Evolutionary conservation across 2,797 vertebrate species (phyloP), one percentile per base, ranked within the genome.

Genomic region (Tragopan temminckii): DNA sequence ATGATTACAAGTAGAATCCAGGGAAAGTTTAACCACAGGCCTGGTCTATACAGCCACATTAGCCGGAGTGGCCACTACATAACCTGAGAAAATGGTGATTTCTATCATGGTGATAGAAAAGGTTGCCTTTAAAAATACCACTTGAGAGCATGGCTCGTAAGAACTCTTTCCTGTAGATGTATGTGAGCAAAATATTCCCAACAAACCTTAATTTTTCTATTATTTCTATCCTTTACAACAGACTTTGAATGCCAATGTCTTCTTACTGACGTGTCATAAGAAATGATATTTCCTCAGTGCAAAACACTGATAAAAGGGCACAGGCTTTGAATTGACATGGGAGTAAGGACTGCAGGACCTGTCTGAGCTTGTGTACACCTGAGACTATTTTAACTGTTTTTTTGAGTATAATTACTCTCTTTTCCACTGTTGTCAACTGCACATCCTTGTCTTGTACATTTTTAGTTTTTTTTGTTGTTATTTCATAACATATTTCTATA

Each of bases 11-110:
- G 24, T 19, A 66, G 16, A 48, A 7, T 27, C 29, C 16, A 61
- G 16, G 14, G 8, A 66, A 24, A 61, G 6, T 69, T 88, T 50
- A 74, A 62, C 11, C 9, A 38, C 3, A 16, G 0, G 1, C 1
- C 4, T 21, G 27, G 33, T 8, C 9, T 31, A 1, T 5, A 50
- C 23, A 77, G 18, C 2, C 2, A 0, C n/a, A 42, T 52, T 79
- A 45, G 3, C 3, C 4, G 23, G 38, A 74, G 5, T 70, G 21
- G 69, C 13, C 62, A 19, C 35, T 58, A 5, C 11, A 45, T 29
- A 53, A 29, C 5, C 17, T 25, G 11, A 75, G 2, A 11, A 46
- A 4, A 80, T 35, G n/a, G n/a, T n/a, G n/a, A n/a, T n/a, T n/a
- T n/a, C n/a, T n/a, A 3, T 17, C 2, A 1, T 14, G 1, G n/a